Evolutionary conservation across 2,113 vertebrate species (phyloP).

Genomic region (Origma solitaria): DNA sequence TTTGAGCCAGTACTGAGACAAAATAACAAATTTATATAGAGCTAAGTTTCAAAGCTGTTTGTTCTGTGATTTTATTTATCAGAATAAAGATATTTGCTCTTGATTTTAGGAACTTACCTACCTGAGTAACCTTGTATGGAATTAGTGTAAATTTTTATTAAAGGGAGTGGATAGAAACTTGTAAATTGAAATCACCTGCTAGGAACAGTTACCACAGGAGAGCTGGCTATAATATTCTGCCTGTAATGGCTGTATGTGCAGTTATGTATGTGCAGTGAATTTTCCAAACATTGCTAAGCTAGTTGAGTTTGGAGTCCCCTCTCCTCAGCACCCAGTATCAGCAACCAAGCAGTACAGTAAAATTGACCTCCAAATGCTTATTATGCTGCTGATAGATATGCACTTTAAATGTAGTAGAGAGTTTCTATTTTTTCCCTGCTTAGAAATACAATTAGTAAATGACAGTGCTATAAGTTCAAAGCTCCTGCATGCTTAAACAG

Average conservation of each 20-base stretch:
- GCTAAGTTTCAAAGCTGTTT: not conserved
- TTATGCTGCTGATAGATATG: not conserved
- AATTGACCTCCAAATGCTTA: not conserved
- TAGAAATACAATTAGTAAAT: not conserved
- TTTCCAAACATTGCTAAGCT: not conserved
- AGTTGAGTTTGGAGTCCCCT: not conserved
- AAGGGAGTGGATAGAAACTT: not conserved
- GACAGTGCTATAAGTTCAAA: not conserved
- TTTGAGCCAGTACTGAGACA: not conserved
- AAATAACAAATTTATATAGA: not conserved
- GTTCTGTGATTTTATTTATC: not conserved
- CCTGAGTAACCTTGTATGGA: not conserved
- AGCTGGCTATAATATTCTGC: not conserved
- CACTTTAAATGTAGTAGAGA: not conserved
- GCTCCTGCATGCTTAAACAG: not conserved
- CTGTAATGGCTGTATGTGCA: not conserved
- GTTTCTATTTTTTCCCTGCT: not conserved
- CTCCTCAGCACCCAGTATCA: not conserved
- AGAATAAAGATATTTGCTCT: not conserved
- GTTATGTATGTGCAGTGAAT: not conserved
- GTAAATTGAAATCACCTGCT: not conserved
- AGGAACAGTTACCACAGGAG: not conserved
- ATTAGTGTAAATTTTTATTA: not conserved
- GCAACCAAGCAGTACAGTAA: not conserved
- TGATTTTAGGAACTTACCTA: not conserved